Evolutionary conservation across 1,140 invertebrate genomes (phyloP), one percentile per base, ranked within the genome.

Genomic region (Cherax quadricarinatus): DNA sequence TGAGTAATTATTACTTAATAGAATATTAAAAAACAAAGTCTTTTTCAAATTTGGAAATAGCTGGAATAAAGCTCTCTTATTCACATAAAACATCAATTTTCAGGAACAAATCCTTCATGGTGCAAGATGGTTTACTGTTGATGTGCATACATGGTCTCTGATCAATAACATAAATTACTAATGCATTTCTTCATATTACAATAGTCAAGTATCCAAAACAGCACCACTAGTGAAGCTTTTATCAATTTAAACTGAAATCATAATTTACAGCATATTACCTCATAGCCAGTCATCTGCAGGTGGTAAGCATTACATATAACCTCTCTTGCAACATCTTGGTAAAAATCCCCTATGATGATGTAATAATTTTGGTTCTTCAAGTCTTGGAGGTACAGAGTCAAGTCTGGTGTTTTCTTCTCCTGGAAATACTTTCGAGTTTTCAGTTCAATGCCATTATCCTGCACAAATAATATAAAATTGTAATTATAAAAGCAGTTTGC

Each of bases 291-390:
- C 94, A 95, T 95, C 94, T 97, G 95, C 93, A 97, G 95, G 94
- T 96, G 96, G 92, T 96, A 97, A 1, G 97, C 97, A 95, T 97
- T 96, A 94, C 97, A 98, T 96, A 98, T 97, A 1, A 97, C 96
- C 73, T 96, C 95, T 85, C 97, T 95, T 4, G 97, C 97, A 12
- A 96, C 96, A 91, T 96, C 95, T 90, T 97, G 97, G 92, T 97
- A 96, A 75, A 98, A 96, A 94, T 98, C 97, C 0, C 97, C 97
- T 94, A 98, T 98, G 49, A 98, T 98, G 18, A 98, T 97, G 89
- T 96, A 96, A 1, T 95, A 95, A 89, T 95, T 96, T 92, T 97
- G 96, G 2, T 95, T 94, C 94, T 97, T 97, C 62, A 98, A 94
- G 93, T 97, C 96, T 94, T 96, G 95, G 93, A 98, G 95, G 30